Evolutionary conservation across 53 echinoderm and acorn worm species (phyloP).

Genomic region (Temnopleurus reevesii): DNA sequence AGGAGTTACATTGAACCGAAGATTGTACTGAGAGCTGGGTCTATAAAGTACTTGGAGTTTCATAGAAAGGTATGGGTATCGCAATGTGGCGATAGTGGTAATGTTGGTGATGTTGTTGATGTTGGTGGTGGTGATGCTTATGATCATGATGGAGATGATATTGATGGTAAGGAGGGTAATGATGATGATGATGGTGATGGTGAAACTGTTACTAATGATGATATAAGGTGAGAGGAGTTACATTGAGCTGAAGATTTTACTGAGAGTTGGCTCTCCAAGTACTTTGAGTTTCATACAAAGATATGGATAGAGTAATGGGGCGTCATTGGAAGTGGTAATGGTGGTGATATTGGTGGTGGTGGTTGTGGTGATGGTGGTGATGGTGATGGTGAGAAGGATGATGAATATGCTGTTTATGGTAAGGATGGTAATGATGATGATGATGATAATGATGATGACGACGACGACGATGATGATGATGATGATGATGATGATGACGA

Average conservation of each 20-base stretch:
- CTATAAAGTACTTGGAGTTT: conserved; percentile 73
- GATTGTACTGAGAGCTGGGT: conserved; percentile 75
- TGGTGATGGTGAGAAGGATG: too few species aligned
- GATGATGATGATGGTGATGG: not conserved
- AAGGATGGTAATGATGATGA: too few species aligned
- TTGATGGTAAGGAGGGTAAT: not conserved
- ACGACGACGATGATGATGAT: not conserved
- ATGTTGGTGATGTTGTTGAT: not conserved
- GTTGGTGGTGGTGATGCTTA: not conserved
- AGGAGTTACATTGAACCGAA: conserved; percentile 79
- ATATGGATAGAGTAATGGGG: too few species aligned
- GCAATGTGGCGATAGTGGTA: not conserved
- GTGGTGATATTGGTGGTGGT: too few species aligned
- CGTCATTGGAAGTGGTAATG: too few species aligned
- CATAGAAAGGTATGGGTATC: conserved; percentile 68
- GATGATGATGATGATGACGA: not conserved
- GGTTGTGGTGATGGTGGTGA: too few species aligned
- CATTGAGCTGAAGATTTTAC: too few species aligned
- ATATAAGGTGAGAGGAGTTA: not conserved
- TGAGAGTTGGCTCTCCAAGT: too few species aligned
- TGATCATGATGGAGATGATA: not conserved
- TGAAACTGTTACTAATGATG: not conserved
- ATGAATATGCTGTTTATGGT: too few species aligned
- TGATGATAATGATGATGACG: not conserved
- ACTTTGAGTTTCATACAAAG: too few species aligned